These are phyloP conservation scores for Mythimna vitellina DNA, from an alignment of 2,888 invertebrate species.

Conservation along the genomic window DNA sequence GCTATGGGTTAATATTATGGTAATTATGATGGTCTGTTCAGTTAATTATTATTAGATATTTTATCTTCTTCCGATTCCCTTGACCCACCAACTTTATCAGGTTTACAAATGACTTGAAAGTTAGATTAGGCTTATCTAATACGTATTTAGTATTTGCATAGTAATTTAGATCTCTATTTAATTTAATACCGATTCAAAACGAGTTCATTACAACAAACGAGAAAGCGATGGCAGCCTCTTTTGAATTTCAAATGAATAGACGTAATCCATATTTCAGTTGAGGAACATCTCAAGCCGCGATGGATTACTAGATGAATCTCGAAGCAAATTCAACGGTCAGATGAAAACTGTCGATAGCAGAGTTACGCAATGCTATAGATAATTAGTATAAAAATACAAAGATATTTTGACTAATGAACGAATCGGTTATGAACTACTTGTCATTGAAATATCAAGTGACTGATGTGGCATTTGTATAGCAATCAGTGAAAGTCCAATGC, in stretches of 20 bases:
- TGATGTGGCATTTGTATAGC: slow-evolving; percentile 47
- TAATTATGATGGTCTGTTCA: neutral
- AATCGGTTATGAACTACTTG: slow-evolving; percentile 34
- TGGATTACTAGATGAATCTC: slow-evolving; percentile 69
- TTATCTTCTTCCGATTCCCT: neutral
- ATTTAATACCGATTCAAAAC: slow-evolving; percentile 59
- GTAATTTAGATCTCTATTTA: slow-evolving; percentile 33
- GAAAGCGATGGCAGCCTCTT: slow-evolving; percentile 76
- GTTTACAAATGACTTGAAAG: slow-evolving; percentile 8
- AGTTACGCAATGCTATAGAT: slow-evolving; percentile 22
- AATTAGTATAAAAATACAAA: slow-evolving; percentile 37
- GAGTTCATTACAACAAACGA: slow-evolving; percentile 74
- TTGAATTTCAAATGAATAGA: slow-evolving; percentile 82
- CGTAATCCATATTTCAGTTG: slow-evolving; percentile 80
- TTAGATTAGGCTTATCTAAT: slow-evolving; percentile 17
- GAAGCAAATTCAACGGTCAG: slow-evolving; percentile 63
- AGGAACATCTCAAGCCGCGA: slow-evolving; percentile 68
- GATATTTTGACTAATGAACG: slow-evolving; percentile 41
- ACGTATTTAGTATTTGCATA: slow-evolving; percentile 31
- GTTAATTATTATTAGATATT: neutral
- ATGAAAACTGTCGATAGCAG: slow-evolving; percentile 64
- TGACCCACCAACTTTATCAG: neutral
- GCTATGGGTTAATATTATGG: neutral
- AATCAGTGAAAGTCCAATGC: slow-evolving; percentile 47
- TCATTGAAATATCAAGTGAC: slow-evolving; percentile 42